phyloP scores from a whole-genome alignment of 2,113 vertebrate species.

The Cyanocitta stelleri region DNA sequence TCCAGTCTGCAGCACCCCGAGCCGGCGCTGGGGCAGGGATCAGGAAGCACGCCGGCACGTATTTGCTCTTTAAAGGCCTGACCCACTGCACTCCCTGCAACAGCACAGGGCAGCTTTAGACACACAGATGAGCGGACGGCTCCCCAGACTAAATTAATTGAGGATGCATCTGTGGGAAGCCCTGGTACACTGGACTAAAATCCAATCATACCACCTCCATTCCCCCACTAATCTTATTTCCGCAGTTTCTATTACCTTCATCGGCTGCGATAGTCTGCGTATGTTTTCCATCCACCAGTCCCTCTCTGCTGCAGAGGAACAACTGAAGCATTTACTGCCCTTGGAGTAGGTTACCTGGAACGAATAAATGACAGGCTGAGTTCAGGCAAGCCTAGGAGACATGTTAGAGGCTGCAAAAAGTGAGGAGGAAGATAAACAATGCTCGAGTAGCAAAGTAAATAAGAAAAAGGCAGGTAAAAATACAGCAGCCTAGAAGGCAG shows the following conservation, averaged over 20 bases:
- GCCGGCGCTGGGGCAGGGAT: neutral
- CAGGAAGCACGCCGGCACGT: rapidly evolving
- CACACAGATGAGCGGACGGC: neutral
- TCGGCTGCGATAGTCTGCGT: constrained; percentile 89
- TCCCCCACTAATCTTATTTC: neutral
- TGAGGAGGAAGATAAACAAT: neutral
- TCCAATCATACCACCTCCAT: neutral
- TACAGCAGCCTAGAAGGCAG: neutral
- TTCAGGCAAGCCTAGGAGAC: neutral
- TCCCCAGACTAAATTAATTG: constrained; percentile 28
- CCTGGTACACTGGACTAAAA: neutral
- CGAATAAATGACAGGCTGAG: constrained; percentile 14
- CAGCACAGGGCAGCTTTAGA: neutral
- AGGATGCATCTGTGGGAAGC: neutral
- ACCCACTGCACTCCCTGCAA: neutral
- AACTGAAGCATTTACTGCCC: constrained; percentile 96
- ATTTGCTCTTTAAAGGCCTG: neutral
- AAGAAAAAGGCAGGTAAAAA: neutral
- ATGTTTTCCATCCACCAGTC: constrained; percentile 99
- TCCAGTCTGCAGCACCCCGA: rapidly evolving
- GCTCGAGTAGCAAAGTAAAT: neutral
- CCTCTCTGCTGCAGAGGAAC: constrained; percentile 90
- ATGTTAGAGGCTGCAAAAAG: neutral
- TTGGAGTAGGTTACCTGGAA: constrained; percentile 89
- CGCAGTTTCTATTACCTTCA: constrained; percentile 81